Percentiles rank a stretch among this genome's conserved stretches.
Evolutionary conservation across 2,888 invertebrate genomes (phyloP).

Genomic region (Listrodromus nycthemerus): DNA sequence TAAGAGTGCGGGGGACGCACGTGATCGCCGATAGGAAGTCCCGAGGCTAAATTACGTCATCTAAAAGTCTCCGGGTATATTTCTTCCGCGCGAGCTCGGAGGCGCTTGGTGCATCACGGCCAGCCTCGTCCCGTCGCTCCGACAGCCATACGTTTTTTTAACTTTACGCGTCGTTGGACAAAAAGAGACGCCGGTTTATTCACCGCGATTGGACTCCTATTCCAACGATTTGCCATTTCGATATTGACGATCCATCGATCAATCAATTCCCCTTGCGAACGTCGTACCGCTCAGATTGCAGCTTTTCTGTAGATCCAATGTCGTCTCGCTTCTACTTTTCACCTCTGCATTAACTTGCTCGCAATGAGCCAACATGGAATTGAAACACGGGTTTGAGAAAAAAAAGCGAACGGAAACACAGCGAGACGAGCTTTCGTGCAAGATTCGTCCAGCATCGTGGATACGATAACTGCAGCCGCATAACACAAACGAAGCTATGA

Average conservation of each 20-base stretch:
- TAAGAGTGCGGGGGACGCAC: slow-evolving; percentile 50
- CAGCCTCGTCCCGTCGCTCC: not conserved
- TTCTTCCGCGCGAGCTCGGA: slow-evolving; percentile 10
- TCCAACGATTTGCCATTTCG: slow-evolving; percentile 28
- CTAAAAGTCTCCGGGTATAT: slow-evolving; percentile 27
- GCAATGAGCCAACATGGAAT: not conserved
- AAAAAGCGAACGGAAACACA: not conserved
- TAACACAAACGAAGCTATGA: not conserved
- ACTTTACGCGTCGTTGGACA: slow-evolving; percentile 8
- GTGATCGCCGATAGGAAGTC: slow-evolving; percentile 69
- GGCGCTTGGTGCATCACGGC: not conserved
- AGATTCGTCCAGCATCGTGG: not conserved
- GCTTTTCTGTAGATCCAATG: not conserved
- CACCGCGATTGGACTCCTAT: slow-evolving; percentile 40
- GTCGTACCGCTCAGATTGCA: slow-evolving; percentile 1
- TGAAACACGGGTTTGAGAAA: not conserved
- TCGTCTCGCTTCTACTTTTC: not conserved
- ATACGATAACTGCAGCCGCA: not conserved
- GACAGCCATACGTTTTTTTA: no score
- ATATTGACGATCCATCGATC: slow-evolving; percentile 33
- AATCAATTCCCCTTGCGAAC: slow-evolving; percentile 20
- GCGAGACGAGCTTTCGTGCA: not conserved
- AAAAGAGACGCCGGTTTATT: slow-evolving; percentile 48
- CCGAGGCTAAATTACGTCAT: slow-evolving; percentile 67
- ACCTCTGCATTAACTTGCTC: not conserved